A percentile compares a stretch with the other conserved stretches of the same genome.
phyloP scores from a whole-genome alignment of 2,888 invertebrate genomes.

The Drosophila fungiperda region DNA sequence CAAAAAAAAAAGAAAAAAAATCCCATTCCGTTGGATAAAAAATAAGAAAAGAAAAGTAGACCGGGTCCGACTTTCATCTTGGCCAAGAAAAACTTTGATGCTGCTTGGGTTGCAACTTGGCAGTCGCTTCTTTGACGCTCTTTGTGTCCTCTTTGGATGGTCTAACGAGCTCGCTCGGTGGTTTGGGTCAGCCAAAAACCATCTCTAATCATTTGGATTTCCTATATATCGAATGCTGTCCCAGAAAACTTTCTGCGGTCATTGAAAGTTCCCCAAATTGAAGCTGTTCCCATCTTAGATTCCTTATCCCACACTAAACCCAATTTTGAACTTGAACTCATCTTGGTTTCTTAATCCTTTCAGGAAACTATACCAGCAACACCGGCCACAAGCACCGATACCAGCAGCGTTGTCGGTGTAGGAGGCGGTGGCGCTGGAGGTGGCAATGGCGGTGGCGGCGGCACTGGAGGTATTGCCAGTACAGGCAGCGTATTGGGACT shows the following conservation, averaged over 20 bases:
- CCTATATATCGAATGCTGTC: constrained; percentile 66
- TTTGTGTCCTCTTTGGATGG: constrained; percentile 68
- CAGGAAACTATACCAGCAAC: constrained; percentile 83
- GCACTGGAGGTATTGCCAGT: constrained; percentile 28
- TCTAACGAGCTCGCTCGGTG: constrained; percentile 63
- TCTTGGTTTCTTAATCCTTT: constrained; percentile 15
- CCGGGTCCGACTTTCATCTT: constrained; percentile 62
- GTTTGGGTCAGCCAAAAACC: constrained; percentile 14
- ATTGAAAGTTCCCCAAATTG: constrained; percentile 53
- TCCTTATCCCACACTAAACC: constrained; percentile 8
- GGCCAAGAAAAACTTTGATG: constrained; percentile 62
- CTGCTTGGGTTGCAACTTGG: constrained; percentile 26
- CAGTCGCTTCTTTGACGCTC: constrained; percentile 62
- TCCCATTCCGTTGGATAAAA: constrained; percentile 30
- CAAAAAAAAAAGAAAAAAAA: constrained; percentile 4
- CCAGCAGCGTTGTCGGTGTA: constrained; percentile 69
- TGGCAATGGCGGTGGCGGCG: constrained; percentile 40
- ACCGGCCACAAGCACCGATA: constrained; percentile 76
- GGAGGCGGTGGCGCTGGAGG: constrained; percentile 53
- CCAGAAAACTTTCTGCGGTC: constrained; percentile 75
- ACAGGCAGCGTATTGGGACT: constrained; percentile 47
- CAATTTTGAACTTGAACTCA: constrained; percentile 28
- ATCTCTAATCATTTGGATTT: constrained; percentile 77
- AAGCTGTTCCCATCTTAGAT: constrained; percentile 35
- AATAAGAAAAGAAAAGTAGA: constrained; percentile 46